Conservation (phyloP, 1,140 invertebrate genomes). For the Leptonema lineaticorne region DNA sequence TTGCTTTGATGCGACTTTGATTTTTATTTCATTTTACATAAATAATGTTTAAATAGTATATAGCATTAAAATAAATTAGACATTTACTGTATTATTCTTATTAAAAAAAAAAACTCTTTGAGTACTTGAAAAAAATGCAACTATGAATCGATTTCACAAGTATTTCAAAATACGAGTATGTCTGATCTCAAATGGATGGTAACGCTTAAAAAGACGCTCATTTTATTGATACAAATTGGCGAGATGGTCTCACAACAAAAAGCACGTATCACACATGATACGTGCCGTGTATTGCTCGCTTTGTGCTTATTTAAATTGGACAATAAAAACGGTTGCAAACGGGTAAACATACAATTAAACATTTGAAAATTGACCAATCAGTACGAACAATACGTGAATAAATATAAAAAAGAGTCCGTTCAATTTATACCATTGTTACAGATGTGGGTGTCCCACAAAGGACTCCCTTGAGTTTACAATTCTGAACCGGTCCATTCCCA, state of each 20-base stretch:
- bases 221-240: constrained; percentile 15
- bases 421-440: constrained; percentile 21
- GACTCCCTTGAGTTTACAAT: background rate
- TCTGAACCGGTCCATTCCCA: background rate
- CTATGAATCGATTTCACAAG: too few relatives aligned
- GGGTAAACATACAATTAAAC: constrained; percentile 9
- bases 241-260: constrained; percentile 8
- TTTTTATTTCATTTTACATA: too few relatives aligned
- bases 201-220: too few relatives aligned
- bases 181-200: too few relatives aligned
- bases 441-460: constrained; percentile 7
- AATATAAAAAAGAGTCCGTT: background rate
- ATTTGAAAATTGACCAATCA: too few relatives aligned
- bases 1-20: too few relatives aligned
- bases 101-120: too few relatives aligned
- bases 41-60: too few relatives aligned
- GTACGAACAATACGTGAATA: background rate
- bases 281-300: background rate
- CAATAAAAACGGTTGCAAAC: constrained; percentile 3
- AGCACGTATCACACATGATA: background rate
- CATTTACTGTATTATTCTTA: too few relatives aligned
- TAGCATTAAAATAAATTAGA: too few relatives aligned
- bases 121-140: too few relatives aligned
- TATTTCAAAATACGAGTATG: too few relatives aligned
- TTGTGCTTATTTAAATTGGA: background rate